Evolutionary conservation across 2,113 vertebrate species (phyloP).

Genomic region (Mustelus asterias): DNA sequence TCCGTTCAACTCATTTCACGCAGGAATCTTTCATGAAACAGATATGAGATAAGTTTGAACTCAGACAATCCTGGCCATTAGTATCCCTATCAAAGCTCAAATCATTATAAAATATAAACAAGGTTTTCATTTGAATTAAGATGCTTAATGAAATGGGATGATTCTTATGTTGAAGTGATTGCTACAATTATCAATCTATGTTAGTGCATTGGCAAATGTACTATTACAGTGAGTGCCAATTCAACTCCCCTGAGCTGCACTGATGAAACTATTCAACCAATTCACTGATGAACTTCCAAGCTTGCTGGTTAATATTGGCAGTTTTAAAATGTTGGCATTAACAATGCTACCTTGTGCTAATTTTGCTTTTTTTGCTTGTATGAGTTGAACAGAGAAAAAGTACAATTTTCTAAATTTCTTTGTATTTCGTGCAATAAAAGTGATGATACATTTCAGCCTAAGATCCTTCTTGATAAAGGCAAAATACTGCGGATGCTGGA

Average conservation of each 20-base stretch:
- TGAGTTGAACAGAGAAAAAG: neutral
- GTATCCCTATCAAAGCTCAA: neutral
- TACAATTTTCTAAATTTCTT: neutral
- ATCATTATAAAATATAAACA: neutral
- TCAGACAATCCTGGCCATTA: neutral
- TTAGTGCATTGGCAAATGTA: neutral
- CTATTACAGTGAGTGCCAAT: neutral
- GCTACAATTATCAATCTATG: neutral
- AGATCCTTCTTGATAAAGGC: no score
- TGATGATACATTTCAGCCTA: neutral
- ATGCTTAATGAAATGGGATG: neutral
- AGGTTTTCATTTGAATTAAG: neutral
- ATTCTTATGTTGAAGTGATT: neutral
- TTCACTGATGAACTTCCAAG: neutral
- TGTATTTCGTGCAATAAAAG: neutral
- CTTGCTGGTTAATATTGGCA: neutral
- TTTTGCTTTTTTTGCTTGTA: neutral
- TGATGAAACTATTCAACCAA: neutral
- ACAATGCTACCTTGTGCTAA: neutral
- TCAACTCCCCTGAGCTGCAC: neutral
- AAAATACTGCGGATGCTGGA: no score
- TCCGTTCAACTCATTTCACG: neutral
- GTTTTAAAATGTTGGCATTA: neutral
- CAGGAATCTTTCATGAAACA: neutral
- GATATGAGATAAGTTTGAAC: neutral